Conservation (phyloP, 2,888 invertebrate species). For the Boloria selene region DNA sequence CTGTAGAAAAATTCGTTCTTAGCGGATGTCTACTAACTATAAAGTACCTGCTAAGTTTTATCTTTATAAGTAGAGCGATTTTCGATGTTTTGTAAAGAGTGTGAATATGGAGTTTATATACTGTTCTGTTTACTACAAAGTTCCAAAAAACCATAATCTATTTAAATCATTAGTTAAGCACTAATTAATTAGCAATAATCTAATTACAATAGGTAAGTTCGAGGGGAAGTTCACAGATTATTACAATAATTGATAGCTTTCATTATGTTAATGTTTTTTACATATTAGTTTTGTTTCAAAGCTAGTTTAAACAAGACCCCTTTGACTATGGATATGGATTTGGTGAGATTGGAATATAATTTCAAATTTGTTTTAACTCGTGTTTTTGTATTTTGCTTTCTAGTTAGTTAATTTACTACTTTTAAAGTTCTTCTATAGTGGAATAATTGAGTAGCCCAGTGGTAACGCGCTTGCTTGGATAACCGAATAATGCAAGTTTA, state of each 20-base stretch:
- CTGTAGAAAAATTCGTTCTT: no score
- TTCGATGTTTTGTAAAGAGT: no score
- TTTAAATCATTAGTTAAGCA: conserved; percentile 10
- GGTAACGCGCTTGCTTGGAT: no score
- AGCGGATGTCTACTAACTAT: no score
- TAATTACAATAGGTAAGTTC: conserved; percentile 11
- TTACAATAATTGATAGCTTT: not conserved
- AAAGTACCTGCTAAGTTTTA: no score
- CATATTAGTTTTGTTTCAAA: conserved; percentile 9
- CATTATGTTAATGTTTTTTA: not conserved
- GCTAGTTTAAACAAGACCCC: not conserved
- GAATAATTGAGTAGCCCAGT: no score
- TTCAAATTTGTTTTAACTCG: no score
- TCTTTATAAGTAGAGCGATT: no score
- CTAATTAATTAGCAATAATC: not conserved
- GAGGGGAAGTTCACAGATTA: not conserved
- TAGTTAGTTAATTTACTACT: no score
- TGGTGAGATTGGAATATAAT: not conserved
- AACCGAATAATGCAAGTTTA: no score
- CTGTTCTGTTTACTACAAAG: not conserved
- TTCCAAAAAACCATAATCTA: not conserved
- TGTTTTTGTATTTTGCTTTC: no score
- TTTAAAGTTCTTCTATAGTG: no score
- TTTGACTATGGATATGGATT: not conserved
- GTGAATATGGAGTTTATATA: not conserved